Evolutionary conservation across 35 echinoderm and acorn worm species (phyloP).

Genomic region (Apostichopus japonicus): DNA sequence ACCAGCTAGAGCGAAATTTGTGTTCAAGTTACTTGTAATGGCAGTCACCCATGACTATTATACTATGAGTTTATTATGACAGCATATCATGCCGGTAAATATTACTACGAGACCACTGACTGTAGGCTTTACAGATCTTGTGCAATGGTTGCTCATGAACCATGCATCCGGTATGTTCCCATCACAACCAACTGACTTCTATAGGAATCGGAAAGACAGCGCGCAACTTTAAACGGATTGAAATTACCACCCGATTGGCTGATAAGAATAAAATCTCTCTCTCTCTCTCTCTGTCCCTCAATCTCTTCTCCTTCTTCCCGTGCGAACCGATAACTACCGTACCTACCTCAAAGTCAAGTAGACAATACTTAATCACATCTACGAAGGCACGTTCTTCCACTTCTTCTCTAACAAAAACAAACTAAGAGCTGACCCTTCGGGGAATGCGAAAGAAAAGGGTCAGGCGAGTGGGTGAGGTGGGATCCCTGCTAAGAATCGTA

Average conservation of each 20-base stretch:
- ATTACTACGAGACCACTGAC: not conserved
- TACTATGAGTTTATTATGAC: too few relatives aligned
- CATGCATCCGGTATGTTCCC: not conserved
- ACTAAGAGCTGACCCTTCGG: constrained; percentile 46
- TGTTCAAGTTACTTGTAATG: not conserved
- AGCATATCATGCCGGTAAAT: not conserved
- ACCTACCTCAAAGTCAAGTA: constrained; percentile 28
- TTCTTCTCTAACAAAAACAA: constrained; percentile 33
- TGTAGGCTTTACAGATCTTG: too few relatives aligned
- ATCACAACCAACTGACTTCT: not conserved
- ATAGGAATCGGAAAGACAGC: not conserved
- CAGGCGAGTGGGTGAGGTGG: constrained; percentile 9
- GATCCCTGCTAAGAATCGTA: constrained; percentile 17
- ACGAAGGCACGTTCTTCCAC: constrained; percentile 17
- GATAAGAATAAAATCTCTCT: not conserved
- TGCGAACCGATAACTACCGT: not conserved
- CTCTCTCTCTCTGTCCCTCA: not conserved
- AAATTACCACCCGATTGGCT: constrained; percentile 26
- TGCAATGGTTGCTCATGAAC: not conserved
- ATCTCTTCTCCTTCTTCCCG: not conserved
- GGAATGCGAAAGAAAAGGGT: constrained; percentile 39
- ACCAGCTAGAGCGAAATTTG: not conserved
- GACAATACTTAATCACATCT: not conserved
- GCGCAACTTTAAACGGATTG: constrained; percentile 11
- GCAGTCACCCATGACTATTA: not conserved